Base-by-base conservation (phyloP, 2,797 vertebrate genomes). In the Halcyon chelicuti region DNA sequence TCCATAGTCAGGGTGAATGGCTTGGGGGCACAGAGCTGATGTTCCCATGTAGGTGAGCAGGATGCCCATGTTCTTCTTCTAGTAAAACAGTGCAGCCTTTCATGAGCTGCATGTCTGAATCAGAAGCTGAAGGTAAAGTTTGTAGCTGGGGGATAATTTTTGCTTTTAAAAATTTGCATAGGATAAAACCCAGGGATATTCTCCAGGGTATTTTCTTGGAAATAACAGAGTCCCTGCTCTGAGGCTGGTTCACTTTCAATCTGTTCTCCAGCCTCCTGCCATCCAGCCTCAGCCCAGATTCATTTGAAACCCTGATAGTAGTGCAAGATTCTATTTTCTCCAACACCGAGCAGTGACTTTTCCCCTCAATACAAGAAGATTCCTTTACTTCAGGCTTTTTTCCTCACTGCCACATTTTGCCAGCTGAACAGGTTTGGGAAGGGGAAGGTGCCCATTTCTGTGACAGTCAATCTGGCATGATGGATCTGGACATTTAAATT, bases 321-420 rank as follows among this genome's bases (percentile, higher is more conserved):
- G 3, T 14, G 4, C 9, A 21, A 73, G 25, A 13, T 35, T 4
- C 11, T 11, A 0, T 49, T 81, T 66, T 31, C 14, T 51, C 7
- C 61, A 47, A 10, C 13, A 37, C 7, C 67, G 7, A 86, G 3
- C 3, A 4, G 14, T 44, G 21, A 37, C 4, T 61, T 73, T 44
- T 17, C 14, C 9, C 17, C 12, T 71, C 21, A 19, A 0, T 2
- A 55, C 18, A 17, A 75, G 23, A 42, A 88, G 1, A 1, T n/a
- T n/a, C 25, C 8, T 79, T 79, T 61, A 14, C 17, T 76, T 37
- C 23, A 42, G 49, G 23, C 9, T 14, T 29, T 23, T 86, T 82
- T 65, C 23, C 31, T 47, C 49, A 23, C 18, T 17, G 15, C 4
- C 44, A 21, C 6, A 3, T 46, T n/a, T 35, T 47, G 8, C 26